These are phyloP conservation scores for Mya arenaria DNA, from an alignment of 1,140 invertebrate species.

Conservation along the genomic window DNA sequence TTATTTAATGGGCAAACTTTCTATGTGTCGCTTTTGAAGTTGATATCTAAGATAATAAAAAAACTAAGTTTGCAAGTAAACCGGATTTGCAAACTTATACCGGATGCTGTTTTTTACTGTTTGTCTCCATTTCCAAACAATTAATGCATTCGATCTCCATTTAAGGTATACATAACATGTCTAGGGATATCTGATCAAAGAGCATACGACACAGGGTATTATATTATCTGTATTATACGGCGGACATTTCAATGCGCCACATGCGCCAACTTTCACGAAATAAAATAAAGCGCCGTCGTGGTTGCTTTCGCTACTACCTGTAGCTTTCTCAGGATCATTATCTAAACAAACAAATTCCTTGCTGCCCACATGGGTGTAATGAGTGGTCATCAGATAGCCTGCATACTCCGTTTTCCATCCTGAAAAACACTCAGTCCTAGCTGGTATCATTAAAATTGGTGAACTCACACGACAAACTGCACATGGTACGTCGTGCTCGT, in stretches of 20 bases:
- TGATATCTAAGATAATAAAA: no score
- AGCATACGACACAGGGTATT: constrained; percentile 55
- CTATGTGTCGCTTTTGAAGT: no score
- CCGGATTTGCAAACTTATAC: no score
- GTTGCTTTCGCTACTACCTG: background rate
- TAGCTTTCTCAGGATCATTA: background rate
- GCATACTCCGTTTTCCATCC: background rate
- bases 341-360: background rate
- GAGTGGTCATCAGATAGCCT: background rate
- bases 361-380: background rate
- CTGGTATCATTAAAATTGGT: background rate
- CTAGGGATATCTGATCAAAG: no score
- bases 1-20: no score
- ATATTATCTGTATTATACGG: constrained; percentile 19
- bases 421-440: background rate
- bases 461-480: background rate
- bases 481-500: background rate
- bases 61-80: no score
- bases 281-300: constrained; percentile 33
- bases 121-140: no score
- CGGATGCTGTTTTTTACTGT: no score
- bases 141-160: no score
- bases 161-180: no score
- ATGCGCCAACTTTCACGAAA: constrained; percentile 22
- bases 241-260: constrained; percentile 49